Evolutionary conservation across 1,140 invertebrate genomes (phyloP), one percentile per base, ranked within the genome.

Genomic region (Dinoponera quadriceps): DNA sequence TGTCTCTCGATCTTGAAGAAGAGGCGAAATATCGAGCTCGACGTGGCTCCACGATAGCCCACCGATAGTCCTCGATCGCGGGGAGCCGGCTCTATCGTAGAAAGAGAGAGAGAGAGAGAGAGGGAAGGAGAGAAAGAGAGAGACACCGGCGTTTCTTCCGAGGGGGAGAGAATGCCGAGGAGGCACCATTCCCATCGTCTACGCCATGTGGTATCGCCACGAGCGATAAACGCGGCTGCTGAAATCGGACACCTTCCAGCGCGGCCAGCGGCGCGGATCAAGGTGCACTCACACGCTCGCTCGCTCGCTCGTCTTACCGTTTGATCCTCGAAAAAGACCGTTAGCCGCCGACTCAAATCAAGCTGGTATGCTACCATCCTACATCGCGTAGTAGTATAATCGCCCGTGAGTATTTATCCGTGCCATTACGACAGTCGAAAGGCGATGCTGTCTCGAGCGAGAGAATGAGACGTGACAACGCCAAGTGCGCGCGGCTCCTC

Each of bases 241-340:
- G 83, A 84, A 84, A 84, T 84, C 66, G 51, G 77, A 84, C 78
- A 84, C 83, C 78, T 82, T 71, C 51, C 14, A 48, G 65, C 54
- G 65, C 54, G 38, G n/a, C 57, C 59, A 54, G 71, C 49, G 82
- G 73, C 73, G 62, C 60, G 75, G 48, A 84, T 84, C 82, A 84
- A 84, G 74, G 63, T 62, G 73, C 82, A 83, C 75, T 84, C 82
- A 71, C 82, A 77, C 82, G 82, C 62, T 82, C 60, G 72, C 63
- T 68, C 65, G 74, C 60, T 57, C 33, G 27, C 60, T 57, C 33
- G 27, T 48, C 38, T 73, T 38, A 71, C 51, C 59, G 69, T 82
- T 55, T 63, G 54, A 66, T 83, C 59, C 51, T 78, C 82, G 82
- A 82, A 66, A 84, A 81, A 81, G 75, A 84, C 82, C 82, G 82